A percentile compares a stretch with the other conserved stretches of the same genome.
Evolutionary conservation across 2,888 invertebrate genomes (phyloP).

Genomic region (Caenorhabditis becei): DNA sequence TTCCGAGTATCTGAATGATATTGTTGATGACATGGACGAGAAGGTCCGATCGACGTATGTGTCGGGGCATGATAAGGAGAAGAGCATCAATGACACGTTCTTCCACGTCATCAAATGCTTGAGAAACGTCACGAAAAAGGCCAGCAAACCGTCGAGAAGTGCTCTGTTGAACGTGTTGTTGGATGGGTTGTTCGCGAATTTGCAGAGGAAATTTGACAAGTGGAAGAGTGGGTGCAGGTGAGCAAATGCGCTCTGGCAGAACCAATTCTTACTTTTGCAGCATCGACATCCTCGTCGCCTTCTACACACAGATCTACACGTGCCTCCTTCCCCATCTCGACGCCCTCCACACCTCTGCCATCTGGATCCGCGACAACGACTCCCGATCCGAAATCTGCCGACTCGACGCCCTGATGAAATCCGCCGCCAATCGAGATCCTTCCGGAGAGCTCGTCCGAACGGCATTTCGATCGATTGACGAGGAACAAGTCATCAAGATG

Average conservation of each 20-base stretch:
- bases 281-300: constrained; percentile 14
- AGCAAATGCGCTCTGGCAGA: background rate
- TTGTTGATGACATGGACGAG: constrained; percentile 31
- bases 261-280: constrained; percentile 2
- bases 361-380: constrained; percentile 8
- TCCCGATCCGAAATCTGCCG: constrained; percentile 31
- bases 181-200: constrained; percentile 24
- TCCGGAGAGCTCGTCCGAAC: constrained; percentile 50
- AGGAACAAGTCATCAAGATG: constrained; percentile 58
- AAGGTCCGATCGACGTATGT: constrained; percentile 10
- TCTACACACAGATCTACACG: constrained; percentile 53
- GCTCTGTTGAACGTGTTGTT: constrained; percentile 33
- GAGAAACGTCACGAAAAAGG: constrained; percentile 41
- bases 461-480: constrained; percentile 57
- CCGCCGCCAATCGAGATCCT: constrained; percentile 44
- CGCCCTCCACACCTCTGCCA: background rate
- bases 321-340: constrained; percentile 43
- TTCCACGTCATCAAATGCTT: constrained; percentile 43
- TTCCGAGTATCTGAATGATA: constrained; percentile 40
- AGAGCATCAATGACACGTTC: constrained; percentile 21
- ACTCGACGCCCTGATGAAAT: constrained; percentile 58
- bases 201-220: constrained; percentile 36
- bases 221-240: constrained; percentile 31
- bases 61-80: constrained; percentile 1
- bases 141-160: constrained; percentile 34